These are phyloP conservation scores for Craseonycteris thonglongyai DNA, from an alignment of 2,113 vertebrate species.

Conservation along the genomic window DNA sequence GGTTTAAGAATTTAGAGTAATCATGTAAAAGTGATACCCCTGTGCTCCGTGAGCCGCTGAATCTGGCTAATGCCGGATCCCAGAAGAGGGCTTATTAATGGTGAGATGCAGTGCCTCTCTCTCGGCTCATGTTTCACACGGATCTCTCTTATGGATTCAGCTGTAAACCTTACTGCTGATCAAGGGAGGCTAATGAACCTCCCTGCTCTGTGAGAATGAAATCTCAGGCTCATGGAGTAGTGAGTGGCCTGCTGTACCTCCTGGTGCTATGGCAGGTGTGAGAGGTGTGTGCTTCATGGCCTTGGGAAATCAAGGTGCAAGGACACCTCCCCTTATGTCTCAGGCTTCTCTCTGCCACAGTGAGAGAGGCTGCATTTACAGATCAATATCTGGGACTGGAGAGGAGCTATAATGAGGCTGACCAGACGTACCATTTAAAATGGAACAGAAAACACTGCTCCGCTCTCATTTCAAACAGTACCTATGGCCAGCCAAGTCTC, in stretches of 20 bases:
- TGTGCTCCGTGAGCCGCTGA: constrained; percentile 86
- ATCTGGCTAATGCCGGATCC: constrained; percentile 87
- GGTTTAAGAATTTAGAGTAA: constrained; percentile 92
- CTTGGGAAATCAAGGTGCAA: background rate
- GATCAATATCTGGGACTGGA: constrained; percentile 34
- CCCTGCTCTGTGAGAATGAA: constrained; percentile 66
- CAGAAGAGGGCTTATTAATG: constrained; percentile 90
- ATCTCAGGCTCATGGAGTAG: constrained; percentile 61
- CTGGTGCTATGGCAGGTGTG: constrained; percentile 23
- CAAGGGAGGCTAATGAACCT: constrained; percentile 83
- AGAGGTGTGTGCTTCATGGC: background rate
- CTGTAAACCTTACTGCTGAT: constrained; percentile 85
- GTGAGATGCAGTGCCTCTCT: constrained; percentile 83
- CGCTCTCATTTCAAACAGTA: too few relatives aligned
- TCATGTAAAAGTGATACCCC: constrained; percentile 93
- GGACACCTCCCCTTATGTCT: background rate
- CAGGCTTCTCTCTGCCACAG: background rate
- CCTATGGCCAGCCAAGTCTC: too few relatives aligned
- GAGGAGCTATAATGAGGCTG: background rate
- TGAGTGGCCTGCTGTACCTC: constrained; percentile 63
- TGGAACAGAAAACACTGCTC: too few relatives aligned
- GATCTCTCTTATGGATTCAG: constrained; percentile 85
- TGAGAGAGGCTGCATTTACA: constrained; percentile 26
- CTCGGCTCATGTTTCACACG: constrained; percentile 83
- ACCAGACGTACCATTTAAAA: too few relatives aligned